Base-by-base conservation (phyloP, 2,113 vertebrate species). In the Coreoperca whiteheadi region DNA sequence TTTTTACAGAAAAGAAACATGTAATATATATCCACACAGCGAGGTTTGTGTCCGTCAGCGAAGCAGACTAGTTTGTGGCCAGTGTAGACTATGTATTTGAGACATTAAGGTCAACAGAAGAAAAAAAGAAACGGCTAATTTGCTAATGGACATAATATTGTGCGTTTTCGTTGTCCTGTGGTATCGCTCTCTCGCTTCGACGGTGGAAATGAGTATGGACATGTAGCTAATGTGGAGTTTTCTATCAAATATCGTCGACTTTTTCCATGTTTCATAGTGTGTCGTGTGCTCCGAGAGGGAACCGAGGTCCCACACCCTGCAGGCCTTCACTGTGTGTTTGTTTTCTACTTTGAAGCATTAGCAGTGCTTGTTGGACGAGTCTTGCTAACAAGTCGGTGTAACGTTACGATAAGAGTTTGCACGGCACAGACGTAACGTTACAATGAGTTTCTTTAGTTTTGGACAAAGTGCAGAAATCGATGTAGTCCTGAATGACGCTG, bases 391-490 rank as follows among this genome's bases (percentile, higher is more conserved):
- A 41, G 37, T 64, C 23, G 3, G 23, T 43, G 77, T 23, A 30
- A 30, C 63, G 21, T 41, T 2, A 23, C 21, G 56, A 56, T 66
- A 50, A 74, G 70, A 79, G 69, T 69, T 43, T 9, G 73, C 43
- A 51, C 51, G 23, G 78, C 64, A 7, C 75, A 69, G 30, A 67
- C 74, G 43, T 4, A 5, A 53, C 66, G 74, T 85, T 50, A 92
- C 89, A n/a, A 99, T 99, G 98, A 99, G 96, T 94, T 99, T 99
- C 96, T 99, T 99, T 82, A 97, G 97, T 89, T 99, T 99, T 82
- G 98, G 98, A 68, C 98, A 98, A 92, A 98, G 95, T 88, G 97
- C 97, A 30, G 98, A 99, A 80, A 95, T 99, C 30, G 98, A 99
- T 81, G 96, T 99, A 66, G 94, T 98, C 79, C 90, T 99, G 78